Evolutionary conservation across 2,888 invertebrate genomes (phyloP), one percentile per base, ranked within the genome.

Genomic region (Dugesia japonica): DNA sequence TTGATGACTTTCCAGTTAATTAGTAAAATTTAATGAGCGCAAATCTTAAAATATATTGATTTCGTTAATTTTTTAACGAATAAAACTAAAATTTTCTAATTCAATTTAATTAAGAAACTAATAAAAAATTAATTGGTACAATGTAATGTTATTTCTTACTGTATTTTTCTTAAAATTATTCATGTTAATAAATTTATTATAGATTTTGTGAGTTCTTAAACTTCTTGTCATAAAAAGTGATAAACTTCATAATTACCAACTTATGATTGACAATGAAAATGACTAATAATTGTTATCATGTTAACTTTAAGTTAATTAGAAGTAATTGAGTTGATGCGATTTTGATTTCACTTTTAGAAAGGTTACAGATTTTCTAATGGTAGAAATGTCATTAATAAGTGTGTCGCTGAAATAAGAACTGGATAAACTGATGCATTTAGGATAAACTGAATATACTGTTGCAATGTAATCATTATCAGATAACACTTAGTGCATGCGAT

Each of bases 331-430:
- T 56, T 56, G 56, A n/a, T 56, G 56, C 23, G 17, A 56, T 56
- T 56, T 56, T n/a, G 56, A 56, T 56, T 56, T 56, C 23, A n/a
- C n/a, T 56, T 56, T 56, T 4, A 4, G 17, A 56, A 56, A 20
- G 56, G 56, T 56, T 56, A 56, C 56, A 20, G 56, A 56, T 56
- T 56, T 56, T n/a, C 56, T 56, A 56, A 56, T 23, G 4, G 56
- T 56, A 56, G 56, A 56, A 56, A 56, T 56, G 56, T 56, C 56
- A 56, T 23, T 56, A 56, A 56, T 56, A 56, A 56, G 56, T 56
- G 56, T 56, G 56, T 56, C 56, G 56, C 56, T 56, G 56, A 56
- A 56, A 56, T 56, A 56, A 56, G 56, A 56, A 56, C 56, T 56
- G 56, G 56, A n/a, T 56, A 56, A 56, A 56, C 23, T 56, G 56